Evolutionary conservation across 2,888 invertebrate species (phyloP), one percentile per base, ranked within the genome.

Genomic region (Ennomos fuscantarius): DNA sequence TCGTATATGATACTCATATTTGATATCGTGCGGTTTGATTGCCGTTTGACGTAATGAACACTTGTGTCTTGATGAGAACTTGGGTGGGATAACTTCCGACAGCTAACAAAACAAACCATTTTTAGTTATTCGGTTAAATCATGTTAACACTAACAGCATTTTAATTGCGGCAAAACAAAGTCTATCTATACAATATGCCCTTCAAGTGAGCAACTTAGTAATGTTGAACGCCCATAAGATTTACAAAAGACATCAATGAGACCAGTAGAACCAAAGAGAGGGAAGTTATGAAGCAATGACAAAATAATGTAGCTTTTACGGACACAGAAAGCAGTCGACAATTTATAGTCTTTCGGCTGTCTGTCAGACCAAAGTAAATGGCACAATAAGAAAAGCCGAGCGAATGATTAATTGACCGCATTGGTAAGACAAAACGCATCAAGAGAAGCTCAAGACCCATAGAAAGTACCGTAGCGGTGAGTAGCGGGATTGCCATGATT

Each of bases 391-490:
- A 70, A 73, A 73, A 67, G 73, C 72, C 70, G 72, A 65, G 69
- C 65, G 66, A 79, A 78, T 87, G 85, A 90, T 89, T 89, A 87
- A 90, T 89, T 84, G 84, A 80, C 78, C 84, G 78, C 82, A 78
- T 81, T 81, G 74, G 80, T 77, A 83, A 86, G 82, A 85, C 84
- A 83, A 84, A 86, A 83, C 82, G 79, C 86, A 89, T 88, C 85
- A 87, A 84, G 83, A 84, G 78, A 81, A 82, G 82, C 85, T 84
- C 82, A 82, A 78, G 78, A 80, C 74, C 82, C 79, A 79, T 81
- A 78, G 81, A 84, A 86, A 90, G 89, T 90, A 90, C 91, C 90
- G 90, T 89, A 89, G 84, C 84, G 70, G 74, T 76, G 82, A 78
- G 78, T 88, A 90, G 90, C 89, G 91, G 90, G 85, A 87, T 82